Conservation (phyloP, 1,140 invertebrate species). For the Heliconius hewitsoni region DNA sequence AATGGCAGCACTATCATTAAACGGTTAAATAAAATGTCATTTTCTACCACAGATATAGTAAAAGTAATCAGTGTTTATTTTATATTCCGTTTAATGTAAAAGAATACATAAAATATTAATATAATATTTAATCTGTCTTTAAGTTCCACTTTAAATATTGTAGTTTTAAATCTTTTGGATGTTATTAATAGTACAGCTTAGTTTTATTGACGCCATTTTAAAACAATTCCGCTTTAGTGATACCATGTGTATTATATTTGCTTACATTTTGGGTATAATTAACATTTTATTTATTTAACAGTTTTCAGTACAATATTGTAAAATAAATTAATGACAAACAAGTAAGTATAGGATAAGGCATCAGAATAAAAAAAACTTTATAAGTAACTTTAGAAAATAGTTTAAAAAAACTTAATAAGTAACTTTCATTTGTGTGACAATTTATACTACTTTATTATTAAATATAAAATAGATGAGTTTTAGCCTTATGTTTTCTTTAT, state of each 20-base stretch:
- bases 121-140: background rate
- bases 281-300: background rate
- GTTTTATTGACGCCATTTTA: slow-evolving; percentile 58
- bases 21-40: background rate
- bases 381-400: no score
- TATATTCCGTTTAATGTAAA: background rate
- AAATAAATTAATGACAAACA: no score
- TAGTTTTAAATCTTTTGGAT: background rate
- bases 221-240: slow-evolving; percentile 8
- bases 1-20: background rate
- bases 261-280: background rate
- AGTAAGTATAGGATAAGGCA: background rate
- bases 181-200: background rate
- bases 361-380: background rate
- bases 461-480: no score
- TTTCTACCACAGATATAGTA: background rate
- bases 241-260: background rate
- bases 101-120: background rate
- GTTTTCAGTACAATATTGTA: no score
- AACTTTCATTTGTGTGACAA: no score
- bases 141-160: background rate
- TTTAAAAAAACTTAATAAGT: no score
- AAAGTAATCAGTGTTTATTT: background rate
- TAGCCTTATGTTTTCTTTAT: no score
- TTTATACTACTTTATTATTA: no score